phyloP scores from a whole-genome alignment of 2,888 invertebrate genomes.

The Andricus curvator region DNA sequence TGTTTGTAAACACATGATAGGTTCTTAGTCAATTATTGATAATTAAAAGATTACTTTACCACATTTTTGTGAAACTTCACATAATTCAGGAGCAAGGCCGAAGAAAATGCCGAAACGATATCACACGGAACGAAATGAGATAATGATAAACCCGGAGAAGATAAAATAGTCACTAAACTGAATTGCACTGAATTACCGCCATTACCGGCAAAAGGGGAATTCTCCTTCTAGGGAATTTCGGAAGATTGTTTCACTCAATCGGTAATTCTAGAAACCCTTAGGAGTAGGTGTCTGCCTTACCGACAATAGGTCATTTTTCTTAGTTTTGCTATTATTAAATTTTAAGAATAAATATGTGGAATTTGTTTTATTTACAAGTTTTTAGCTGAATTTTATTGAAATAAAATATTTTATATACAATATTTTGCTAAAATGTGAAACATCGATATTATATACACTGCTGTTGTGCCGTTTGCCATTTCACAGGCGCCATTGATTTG shows the following conservation, averaged over 20 bases:
- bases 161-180: slow-evolving; percentile 38
- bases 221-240: slow-evolving; percentile 49
- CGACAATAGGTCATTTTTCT: not conserved
- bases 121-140: slow-evolving; percentile 36
- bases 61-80: slow-evolving; percentile 60
- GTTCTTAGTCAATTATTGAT: not conserved
- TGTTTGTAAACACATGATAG: slow-evolving; percentile 66
- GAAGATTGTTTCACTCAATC: not conserved
- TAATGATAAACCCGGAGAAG: slow-evolving; percentile 45
- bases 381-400: not conserved
- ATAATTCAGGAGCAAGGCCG: not conserved
- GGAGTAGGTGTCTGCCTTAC: not conserved
- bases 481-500: not conserved
- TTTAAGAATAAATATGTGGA: not conserved
- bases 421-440: not conserved
- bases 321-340: not conserved
- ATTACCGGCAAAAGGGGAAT: slow-evolving; percentile 24
- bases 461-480: not conserved
- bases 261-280: not conserved
- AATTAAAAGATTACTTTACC: slow-evolving; percentile 58
- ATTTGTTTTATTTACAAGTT: not conserved
- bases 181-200: not conserved
- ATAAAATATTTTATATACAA: not conserved
- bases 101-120: slow-evolving; percentile 31
- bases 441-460: not conserved